A percentile compares a stretch with the other conserved stretches of the same genome.
Evolutionary conservation across 2,797 vertebrate genomes (phyloP).

Genomic region (Poeciliopsis turneri): DNA sequence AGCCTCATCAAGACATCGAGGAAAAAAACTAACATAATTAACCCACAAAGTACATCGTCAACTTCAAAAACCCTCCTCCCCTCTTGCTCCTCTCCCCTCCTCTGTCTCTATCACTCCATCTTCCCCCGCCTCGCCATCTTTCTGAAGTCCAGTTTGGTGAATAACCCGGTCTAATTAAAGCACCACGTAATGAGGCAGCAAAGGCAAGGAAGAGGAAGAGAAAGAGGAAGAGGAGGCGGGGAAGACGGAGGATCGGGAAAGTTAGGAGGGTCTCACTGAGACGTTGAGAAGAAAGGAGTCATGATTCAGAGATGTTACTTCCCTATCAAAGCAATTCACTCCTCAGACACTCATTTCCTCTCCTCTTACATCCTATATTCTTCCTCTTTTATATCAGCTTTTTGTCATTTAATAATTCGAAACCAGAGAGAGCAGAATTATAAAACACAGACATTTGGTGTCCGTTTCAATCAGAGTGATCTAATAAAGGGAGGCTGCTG

Average conservation of each 20-base stretch:
- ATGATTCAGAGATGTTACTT: slow-evolving; percentile 44
- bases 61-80: slow-evolving; percentile 56
- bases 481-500: slow-evolving; percentile 25
- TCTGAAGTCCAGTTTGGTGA: slow-evolving; percentile 68
- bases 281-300: slow-evolving; percentile 52
- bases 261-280: slow-evolving; percentile 37
- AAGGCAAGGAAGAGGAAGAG: slow-evolving; percentile 30
- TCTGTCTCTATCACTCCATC: slow-evolving; percentile 50
- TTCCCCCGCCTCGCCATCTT: slow-evolving; percentile 43
- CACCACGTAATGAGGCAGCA: slow-evolving; percentile 61
- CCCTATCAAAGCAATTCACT: slow-evolving; percentile 45
- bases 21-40: slow-evolving; percentile 53
- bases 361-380: slow-evolving; percentile 1
- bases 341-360: slow-evolving; percentile 41
- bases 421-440: slow-evolving; percentile 18
- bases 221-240: slow-evolving; percentile 17
- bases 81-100: slow-evolving; percentile 26
- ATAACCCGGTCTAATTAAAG: slow-evolving; percentile 73
- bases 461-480: slow-evolving; percentile 4
- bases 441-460: slow-evolving; percentile 18
- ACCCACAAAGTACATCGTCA: slow-evolving; percentile 59
- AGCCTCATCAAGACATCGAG: slow-evolving; percentile 28
- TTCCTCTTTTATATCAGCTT: slow-evolving; percentile 8
- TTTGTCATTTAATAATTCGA: slow-evolving; percentile 29
- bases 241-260: slow-evolving; percentile 23